A percentile compares a stretch with the other conserved stretches of the same genome.
phyloP scores from a whole-genome alignment of 2,888 invertebrate genomes.

The Brenthis ino region DNA sequence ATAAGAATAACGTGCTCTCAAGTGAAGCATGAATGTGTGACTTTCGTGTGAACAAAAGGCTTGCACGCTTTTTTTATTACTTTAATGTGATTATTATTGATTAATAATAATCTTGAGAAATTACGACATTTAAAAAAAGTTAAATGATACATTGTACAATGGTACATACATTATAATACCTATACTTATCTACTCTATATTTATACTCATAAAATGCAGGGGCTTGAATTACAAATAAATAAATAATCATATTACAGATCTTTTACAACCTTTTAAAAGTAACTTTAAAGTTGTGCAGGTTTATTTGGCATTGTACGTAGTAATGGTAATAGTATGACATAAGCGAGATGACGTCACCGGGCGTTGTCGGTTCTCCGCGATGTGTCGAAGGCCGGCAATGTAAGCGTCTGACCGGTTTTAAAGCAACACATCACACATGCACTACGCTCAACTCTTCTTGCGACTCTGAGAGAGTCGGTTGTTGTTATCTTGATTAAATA shows the following conservation, averaged over 20 bases:
- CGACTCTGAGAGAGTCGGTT: background rate
- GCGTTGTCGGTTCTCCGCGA: constrained; percentile 61
- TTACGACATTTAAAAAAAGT: no score
- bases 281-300: constrained; percentile 50
- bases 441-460: constrained; percentile 45
- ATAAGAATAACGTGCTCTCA: constrained; percentile 48
- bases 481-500: no score
- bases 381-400: constrained; percentile 71
- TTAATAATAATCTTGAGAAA: no score
- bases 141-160: no score
- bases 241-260: no score
- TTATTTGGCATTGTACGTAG: constrained; percentile 50
- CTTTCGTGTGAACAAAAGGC: constrained; percentile 19
- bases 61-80: constrained; percentile 3
- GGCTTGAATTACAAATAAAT: no score
- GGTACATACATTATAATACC: no score
- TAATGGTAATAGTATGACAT: constrained; percentile 69
- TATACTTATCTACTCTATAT: no score
- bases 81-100: no score
- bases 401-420: constrained; percentile 60
- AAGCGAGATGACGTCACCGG: constrained; percentile 78
- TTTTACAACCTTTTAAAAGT: constrained; percentile 16
- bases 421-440: constrained; percentile 64
- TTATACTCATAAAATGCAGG: no score
- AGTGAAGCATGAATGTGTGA: constrained; percentile 48